Percentiles rank a stretch among this genome's conserved stretches.
Evolutionary conservation across 2,888 invertebrate genomes (phyloP).

Genomic region (Hydrotaea cyrtoneurina): DNA sequence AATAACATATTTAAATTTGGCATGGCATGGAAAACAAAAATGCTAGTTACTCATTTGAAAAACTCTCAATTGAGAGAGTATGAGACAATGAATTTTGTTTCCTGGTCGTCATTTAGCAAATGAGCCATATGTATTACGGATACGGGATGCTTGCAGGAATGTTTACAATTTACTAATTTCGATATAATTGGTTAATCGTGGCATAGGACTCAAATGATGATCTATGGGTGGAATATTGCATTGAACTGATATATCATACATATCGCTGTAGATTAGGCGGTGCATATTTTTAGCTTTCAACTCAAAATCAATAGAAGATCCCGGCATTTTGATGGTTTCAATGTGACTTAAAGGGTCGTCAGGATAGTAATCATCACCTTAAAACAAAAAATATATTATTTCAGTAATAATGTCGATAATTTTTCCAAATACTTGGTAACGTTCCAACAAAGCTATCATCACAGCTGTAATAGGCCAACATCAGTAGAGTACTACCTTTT

Average conservation of each 20-base stretch:
- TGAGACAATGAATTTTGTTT: too few relatives aligned
- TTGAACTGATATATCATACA: constrained; percentile 70
- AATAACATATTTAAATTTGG: too few relatives aligned
- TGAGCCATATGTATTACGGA: too few relatives aligned
- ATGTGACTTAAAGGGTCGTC: constrained; percentile 73
- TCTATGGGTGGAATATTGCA: constrained; percentile 72
- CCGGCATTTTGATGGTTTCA: constrained; percentile 71
- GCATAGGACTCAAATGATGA: constrained; percentile 70
- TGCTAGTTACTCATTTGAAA: too few relatives aligned
- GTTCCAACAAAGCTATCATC: constrained; percentile 83
- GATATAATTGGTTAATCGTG: neutral
- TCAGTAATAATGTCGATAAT: neutral
- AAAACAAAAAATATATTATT: constrained; percentile 8
- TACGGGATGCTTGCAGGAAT: neutral
- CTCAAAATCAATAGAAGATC: constrained; percentile 75
- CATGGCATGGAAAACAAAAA: too few relatives aligned
- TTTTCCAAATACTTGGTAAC: constrained; percentile 83
- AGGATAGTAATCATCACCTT: constrained; percentile 83
- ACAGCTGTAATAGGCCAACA: constrained; percentile 83
- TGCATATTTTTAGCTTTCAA: constrained; percentile 73
- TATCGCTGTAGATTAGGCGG: constrained; percentile 72
- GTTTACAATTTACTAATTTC: constrained; percentile 56
- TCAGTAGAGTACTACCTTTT: constrained; percentile 82
- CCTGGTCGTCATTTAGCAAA: too few relatives aligned
- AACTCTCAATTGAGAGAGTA: too few relatives aligned